Conservation (phyloP, 2,113 vertebrate genomes). For the Hylia prasina region DNA sequence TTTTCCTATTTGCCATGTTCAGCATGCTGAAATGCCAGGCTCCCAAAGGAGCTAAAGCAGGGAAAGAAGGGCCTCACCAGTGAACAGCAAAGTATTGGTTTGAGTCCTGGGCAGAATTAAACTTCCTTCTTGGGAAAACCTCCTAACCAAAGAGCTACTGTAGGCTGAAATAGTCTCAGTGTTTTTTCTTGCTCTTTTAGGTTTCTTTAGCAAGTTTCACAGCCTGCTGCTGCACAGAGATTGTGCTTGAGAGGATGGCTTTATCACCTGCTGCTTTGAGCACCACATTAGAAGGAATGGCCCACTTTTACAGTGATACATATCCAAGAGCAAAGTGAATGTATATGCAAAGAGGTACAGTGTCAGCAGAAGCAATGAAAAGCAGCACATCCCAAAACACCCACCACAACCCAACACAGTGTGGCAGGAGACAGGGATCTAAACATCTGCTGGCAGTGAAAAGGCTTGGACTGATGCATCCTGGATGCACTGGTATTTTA, state of each 20-base stretch:
- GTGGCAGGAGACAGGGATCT: not conserved
- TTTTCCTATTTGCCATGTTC: not conserved
- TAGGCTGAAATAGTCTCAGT: not conserved
- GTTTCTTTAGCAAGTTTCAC: not conserved
- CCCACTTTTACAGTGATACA: not conserved
- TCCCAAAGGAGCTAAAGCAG: not conserved
- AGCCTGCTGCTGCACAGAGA: not conserved
- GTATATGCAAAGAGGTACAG: not conserved
- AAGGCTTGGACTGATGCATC: not conserved
- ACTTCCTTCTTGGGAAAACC: not conserved
- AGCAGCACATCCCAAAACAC: not conserved
- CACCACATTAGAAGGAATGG: not conserved
- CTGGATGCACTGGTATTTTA: not conserved
- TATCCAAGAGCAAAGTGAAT: not conserved
- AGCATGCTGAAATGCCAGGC: not conserved
- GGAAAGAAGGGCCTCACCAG: not conserved
- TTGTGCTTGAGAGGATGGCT: not conserved
- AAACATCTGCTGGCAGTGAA: not conserved
- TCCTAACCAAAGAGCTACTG: not conserved
- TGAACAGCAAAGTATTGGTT: not conserved
- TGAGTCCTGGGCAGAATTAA: not conserved
- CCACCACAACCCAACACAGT: not conserved
- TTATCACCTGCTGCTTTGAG: not conserved
- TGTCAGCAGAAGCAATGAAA: not conserved
- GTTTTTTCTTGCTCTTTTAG: not conserved